Evolutionary conservation across 2,797 vertebrate genomes (phyloP).

Genomic region (Galagoides demidoff): DNA sequence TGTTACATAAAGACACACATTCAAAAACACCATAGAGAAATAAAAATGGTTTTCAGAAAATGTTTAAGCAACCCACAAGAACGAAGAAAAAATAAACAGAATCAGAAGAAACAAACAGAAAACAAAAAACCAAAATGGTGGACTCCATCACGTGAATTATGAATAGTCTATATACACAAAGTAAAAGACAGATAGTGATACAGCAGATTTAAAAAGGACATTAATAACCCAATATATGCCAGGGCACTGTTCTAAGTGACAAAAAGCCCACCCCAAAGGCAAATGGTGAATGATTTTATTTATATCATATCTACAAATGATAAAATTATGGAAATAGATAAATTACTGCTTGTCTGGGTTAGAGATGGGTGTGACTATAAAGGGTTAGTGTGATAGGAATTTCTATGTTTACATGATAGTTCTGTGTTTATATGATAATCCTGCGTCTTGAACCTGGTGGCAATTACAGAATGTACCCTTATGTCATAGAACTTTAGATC

Average conservation of each 20-base stretch:
- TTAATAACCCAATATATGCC: background rate
- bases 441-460: background rate
- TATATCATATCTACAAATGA: background rate
- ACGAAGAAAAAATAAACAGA: background rate
- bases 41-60: background rate
- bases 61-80: background rate
- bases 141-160: background rate
- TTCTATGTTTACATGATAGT: background rate
- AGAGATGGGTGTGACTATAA: background rate
- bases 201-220: background rate
- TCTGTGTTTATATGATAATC: background rate
- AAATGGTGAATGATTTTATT: background rate
- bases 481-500: rapidly evolving
- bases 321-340: background rate
- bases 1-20: background rate
- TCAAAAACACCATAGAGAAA: background rate
- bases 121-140: background rate
- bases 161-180: background rate
- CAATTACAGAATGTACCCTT: background rate
- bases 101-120: background rate
- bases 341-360: background rate
- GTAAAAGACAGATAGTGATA: background rate
- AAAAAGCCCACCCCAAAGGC: background rate
- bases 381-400: background rate
- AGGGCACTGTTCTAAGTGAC: background rate